phyloP scores from a whole-genome alignment of 2,888 invertebrate genomes.

The Eupelmus urozonus region DNA sequence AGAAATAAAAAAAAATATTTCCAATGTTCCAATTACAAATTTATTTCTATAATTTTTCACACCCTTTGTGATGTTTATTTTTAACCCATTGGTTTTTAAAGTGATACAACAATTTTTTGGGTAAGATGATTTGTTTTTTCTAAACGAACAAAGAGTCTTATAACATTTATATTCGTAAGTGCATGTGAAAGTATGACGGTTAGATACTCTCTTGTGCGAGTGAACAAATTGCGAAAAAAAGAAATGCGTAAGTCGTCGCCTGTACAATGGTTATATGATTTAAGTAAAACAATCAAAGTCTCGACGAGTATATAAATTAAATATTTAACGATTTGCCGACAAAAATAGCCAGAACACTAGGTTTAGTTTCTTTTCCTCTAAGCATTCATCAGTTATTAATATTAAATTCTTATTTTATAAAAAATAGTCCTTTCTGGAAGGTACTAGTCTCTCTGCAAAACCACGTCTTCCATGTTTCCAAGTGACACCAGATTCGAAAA shows the following conservation, averaged over 20 bases:
- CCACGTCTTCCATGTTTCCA: slow-evolving; percentile 35
- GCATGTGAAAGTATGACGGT: slow-evolving; percentile 49
- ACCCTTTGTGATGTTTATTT: slow-evolving; percentile 45
- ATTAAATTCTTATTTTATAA: slow-evolving; percentile 50
- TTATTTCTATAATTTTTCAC: slow-evolving; percentile 51
- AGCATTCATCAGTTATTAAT: slow-evolving; percentile 36
- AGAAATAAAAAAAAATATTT: slow-evolving; percentile 30
- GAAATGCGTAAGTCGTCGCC: slow-evolving; percentile 53
- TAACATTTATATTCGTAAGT: slow-evolving; percentile 52
- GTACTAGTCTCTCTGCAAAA: slow-evolving; percentile 51
- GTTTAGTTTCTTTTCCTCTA: slow-evolving; percentile 28
- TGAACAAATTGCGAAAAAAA: slow-evolving; percentile 56
- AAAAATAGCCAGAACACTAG: slow-evolving; percentile 35
- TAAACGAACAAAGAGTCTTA: slow-evolving; percentile 48
- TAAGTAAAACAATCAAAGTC: slow-evolving; percentile 43
- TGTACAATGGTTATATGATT: slow-evolving; percentile 46
- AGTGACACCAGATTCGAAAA: slow-evolving; percentile 20
- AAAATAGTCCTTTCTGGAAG: slow-evolving; percentile 57
- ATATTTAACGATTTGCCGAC: slow-evolving; percentile 35
- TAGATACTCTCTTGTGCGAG: slow-evolving; percentile 55
- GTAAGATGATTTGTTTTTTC: slow-evolving; percentile 41
- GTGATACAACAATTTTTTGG: slow-evolving; percentile 51
- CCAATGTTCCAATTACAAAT: slow-evolving; percentile 50
- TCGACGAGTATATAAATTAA: slow-evolving; percentile 49
- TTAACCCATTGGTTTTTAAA: slow-evolving; percentile 30